Base-by-base conservation (phyloP, 2,113 vertebrate species). In the Capricornis sumatraensis region DNA sequence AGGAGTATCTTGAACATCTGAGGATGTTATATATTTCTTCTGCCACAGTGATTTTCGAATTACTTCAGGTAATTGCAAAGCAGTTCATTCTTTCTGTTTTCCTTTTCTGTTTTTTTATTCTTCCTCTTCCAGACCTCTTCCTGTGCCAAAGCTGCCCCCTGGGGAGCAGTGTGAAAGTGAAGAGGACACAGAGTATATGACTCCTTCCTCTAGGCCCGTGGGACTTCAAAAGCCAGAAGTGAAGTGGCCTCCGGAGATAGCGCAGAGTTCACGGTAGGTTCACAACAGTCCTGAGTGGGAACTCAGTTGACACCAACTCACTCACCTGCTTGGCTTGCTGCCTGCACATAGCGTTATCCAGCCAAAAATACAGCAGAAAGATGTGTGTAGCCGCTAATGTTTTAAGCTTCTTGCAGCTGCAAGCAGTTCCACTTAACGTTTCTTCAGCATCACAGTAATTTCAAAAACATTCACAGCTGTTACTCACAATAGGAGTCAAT, bases 171-270 rank as follows among this genome's bases (percentile, higher is more conserved):
- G 98, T 64, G 99, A 99, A 91, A 99, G 98, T 0, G 99, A 99
- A 15, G 99, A 99, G 89, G 99, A 99, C 95, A 99, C 99, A 0
- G 99, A 99, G 88, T 99, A 99, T 98, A 99, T 99, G 99, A 99
- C 99, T 52, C 99, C 99, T 3, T 99, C 99, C 45, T 99, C 99
- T 10, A 99, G 99, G 55, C 99, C 99, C 3, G 93, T 99, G 64
- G 98, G 99, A 87, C 98, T 99, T 79, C 98, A 98, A 11, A 99
- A 99, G 89, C 28, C 98, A 82, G 98, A 99, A 60, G n/a, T 93
- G 27, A 99, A 98, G 82, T 89, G 98, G 97, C 98, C 99, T 96
- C 93, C 98, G 95, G 99, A 99, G 94, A 79, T 97, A 94, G 27
- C 98, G 55, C 98, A 97, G 87, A 98, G 98, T 96, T 98, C 98